Conservation (phyloP, 2,113 vertebrate genomes). For the Microcebus jonahi region DNA sequence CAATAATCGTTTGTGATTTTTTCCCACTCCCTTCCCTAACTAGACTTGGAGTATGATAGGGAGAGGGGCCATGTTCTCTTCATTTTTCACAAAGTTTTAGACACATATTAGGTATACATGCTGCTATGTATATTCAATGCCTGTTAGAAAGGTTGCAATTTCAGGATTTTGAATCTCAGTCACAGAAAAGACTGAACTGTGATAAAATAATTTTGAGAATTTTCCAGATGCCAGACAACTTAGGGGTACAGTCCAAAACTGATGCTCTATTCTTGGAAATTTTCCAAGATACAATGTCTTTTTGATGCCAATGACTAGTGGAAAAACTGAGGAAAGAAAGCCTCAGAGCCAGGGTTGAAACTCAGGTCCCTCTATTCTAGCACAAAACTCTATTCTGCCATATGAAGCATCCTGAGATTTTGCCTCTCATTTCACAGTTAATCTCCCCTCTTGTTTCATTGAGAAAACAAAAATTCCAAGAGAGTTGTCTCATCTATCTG, state of each 20-base stretch:
- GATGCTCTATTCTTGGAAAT: neutral
- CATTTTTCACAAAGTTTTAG: neutral
- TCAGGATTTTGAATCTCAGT: neutral
- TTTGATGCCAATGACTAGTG: neutral
- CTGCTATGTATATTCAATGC: neutral
- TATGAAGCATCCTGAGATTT: neutral
- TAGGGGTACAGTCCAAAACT: neutral
- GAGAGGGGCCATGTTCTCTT: neutral
- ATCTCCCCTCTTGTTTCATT: neutral
- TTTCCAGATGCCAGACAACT: neutral
- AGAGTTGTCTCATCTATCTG: neutral
- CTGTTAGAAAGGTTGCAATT: neutral
- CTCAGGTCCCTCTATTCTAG: neutral
- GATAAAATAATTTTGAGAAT: neutral
- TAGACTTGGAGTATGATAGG: neutral
- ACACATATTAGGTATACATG: neutral
- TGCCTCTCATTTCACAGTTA: neutral
- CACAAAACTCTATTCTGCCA: neutral
- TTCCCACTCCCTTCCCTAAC: neutral
- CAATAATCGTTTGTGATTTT: neutral
- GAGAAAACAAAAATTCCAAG: neutral
- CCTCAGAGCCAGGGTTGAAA: neutral
- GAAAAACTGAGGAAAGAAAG: neutral
- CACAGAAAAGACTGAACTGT: neutral
- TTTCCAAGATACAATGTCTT: neutral